A percentile compares a stretch with the other conserved stretches of the same genome.
phyloP scores from a whole-genome alignment of 2,888 invertebrate species.

The Agrochola macilenta region DNA sequence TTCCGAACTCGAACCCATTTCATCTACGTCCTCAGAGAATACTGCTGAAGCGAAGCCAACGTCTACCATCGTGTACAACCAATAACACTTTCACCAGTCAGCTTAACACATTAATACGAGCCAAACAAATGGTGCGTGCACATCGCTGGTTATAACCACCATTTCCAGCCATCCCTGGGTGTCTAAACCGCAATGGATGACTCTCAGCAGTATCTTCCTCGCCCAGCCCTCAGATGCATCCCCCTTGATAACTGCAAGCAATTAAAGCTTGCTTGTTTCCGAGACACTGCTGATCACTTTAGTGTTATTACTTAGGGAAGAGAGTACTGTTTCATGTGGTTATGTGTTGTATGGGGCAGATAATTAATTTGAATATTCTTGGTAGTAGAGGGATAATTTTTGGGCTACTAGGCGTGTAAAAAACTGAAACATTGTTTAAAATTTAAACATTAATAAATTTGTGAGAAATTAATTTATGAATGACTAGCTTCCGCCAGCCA shows the following conservation, averaged over 20 bases:
- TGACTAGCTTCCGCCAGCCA: too few species aligned
- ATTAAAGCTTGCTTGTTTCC: constrained; percentile 59
- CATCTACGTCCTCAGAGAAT: background rate
- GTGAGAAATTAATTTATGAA: background rate
- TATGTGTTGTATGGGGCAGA: background rate
- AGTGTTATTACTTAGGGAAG: constrained; percentile 56
- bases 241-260: constrained; percentile 52
- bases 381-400: background rate
- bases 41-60: constrained; percentile 26
- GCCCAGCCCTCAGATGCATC: constrained; percentile 36
- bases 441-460: too few species aligned
- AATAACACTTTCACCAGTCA: constrained; percentile 34
- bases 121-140: constrained; percentile 40
- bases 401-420: background rate
- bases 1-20: background rate
- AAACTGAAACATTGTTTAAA: too few species aligned
- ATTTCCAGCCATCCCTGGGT: background rate
- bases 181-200: constrained; percentile 48
- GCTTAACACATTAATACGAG: constrained; percentile 13
- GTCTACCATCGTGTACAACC: constrained; percentile 15
- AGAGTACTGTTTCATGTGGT: constrained; percentile 1
- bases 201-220: constrained; percentile 39
- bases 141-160: constrained; percentile 15
- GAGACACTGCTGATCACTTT: constrained; percentile 57
- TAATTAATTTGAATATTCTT: background rate